These are phyloP conservation scores for Anableps anableps DNA, from an alignment of 2,797 vertebrate genomes.

Conservation along the genomic window DNA sequence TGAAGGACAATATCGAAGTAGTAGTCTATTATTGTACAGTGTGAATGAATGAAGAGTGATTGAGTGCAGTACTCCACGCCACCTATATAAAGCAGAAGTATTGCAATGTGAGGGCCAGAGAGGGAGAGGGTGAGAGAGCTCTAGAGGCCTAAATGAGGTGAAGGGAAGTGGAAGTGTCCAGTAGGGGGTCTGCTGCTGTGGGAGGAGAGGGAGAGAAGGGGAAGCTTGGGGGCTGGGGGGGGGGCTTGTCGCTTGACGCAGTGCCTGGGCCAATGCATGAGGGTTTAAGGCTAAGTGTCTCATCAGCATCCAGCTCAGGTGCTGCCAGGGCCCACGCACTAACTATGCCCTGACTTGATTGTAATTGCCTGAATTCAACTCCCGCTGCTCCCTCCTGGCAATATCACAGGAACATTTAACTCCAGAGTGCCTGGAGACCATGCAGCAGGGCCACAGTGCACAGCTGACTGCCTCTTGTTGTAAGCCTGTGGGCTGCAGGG, in stretches of 20 bases:
- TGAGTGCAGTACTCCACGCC: constrained; percentile 76
- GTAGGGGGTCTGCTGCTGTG: constrained; percentile 78
- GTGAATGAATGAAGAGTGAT: constrained; percentile 79
- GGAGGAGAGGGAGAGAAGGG: constrained; percentile 55
- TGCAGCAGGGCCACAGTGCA: constrained; percentile 70
- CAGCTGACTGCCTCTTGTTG: constrained; percentile 74
- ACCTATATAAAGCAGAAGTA: constrained; percentile 73
- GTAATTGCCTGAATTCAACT: constrained; percentile 99
- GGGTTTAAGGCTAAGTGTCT: constrained; percentile 98
- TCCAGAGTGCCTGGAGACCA: constrained; percentile 87
- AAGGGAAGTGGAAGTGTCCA: constrained; percentile 80
- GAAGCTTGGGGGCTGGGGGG: no score
- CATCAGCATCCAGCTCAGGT: constrained; percentile 99
- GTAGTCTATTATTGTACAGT: constrained; percentile 74
- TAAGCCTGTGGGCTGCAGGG: constrained; percentile 68
- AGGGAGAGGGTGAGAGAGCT: constrained; percentile 60
- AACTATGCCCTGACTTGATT: constrained; percentile 99
- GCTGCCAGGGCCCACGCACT: constrained; percentile 92
- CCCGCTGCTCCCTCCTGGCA: constrained; percentile 99
- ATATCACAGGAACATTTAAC: constrained; percentile 99
- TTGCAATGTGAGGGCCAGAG: constrained; percentile 73
- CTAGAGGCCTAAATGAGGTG: constrained; percentile 73
- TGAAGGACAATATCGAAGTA: constrained; percentile 66
- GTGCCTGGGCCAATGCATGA: constrained; percentile 92
- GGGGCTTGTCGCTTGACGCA: constrained; percentile 59